Conservation (phyloP, 2,888 invertebrate genomes). For the Sphaerophoria rueppellii region DNA sequence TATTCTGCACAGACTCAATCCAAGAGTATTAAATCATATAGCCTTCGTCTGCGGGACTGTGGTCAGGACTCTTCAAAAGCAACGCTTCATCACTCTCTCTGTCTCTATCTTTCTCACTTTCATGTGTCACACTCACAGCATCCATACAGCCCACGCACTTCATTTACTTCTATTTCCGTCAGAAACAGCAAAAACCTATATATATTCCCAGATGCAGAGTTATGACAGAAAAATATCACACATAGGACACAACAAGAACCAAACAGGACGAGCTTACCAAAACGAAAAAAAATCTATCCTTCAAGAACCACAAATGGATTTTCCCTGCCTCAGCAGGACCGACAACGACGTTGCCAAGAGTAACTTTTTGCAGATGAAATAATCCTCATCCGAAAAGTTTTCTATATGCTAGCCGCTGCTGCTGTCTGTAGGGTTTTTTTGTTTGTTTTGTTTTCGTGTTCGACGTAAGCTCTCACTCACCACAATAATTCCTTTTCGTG, state of each 20-base stretch:
- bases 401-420: neutral
- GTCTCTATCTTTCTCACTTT: neutral
- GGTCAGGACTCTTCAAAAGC: neutral
- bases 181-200: neutral
- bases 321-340: slow-evolving; percentile 15
- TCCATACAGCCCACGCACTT: slow-evolving; percentile 2
- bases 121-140: neutral
- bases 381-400: slow-evolving; percentile 49
- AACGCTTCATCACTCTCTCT: slow-evolving; percentile 30
- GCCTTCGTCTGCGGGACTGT: neutral
- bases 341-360: slow-evolving; percentile 8
- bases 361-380: slow-evolving; percentile 46
- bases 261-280: neutral
- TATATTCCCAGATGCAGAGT: slow-evolving; percentile 16
- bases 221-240: slow-evolving; percentile 39
- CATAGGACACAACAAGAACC: neutral
- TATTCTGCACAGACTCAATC: too few species aligned
- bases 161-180: slow-evolving; percentile 19
- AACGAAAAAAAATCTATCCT: slow-evolving; percentile 8
- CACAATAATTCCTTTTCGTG: slow-evolving; percentile 11
- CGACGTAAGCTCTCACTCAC: slow-evolving; percentile 2
- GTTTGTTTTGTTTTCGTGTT: neutral
- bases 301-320: slow-evolving; percentile 52
- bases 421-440: neutral
- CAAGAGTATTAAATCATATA: slow-evolving; percentile 24